Conservation (phyloP, 2,113 vertebrate genomes). For the Cinclus mexicanus region DNA sequence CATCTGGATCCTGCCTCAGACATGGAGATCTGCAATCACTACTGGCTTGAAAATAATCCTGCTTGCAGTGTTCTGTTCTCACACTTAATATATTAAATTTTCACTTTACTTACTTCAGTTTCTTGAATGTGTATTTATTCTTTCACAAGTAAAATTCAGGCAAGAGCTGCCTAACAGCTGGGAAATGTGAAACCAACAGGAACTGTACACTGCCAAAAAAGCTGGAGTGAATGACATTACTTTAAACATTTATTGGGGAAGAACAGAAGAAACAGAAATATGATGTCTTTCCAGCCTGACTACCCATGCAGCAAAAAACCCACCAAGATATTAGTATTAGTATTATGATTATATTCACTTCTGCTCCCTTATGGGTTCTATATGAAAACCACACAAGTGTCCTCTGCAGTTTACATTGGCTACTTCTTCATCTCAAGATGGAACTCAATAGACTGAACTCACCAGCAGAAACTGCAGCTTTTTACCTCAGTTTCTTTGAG, state of each 20-base stretch:
- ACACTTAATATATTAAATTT: neutral
- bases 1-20: neutral
- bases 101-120: neutral
- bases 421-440: neutral
- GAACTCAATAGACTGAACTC: neutral
- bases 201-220: neutral
- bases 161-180: neutral
- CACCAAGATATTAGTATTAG: neutral
- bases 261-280: neutral
- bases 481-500: neutral
- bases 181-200: neutral
- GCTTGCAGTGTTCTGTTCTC: neutral
- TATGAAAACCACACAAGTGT: fast-evolving
- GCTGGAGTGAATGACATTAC: neutral
- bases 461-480: neutral
- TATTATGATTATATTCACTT: too few relatives aligned
- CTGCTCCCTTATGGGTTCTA: neutral
- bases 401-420: neutral
- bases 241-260: neutral
- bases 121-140: neutral
- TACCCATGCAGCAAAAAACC: neutral
- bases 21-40: fast-evolving
- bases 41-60: neutral
- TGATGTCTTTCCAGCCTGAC: neutral
- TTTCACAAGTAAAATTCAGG: neutral